Conservation (phyloP, 2,888 invertebrate species). For the Deilephila elpenor region DNA sequence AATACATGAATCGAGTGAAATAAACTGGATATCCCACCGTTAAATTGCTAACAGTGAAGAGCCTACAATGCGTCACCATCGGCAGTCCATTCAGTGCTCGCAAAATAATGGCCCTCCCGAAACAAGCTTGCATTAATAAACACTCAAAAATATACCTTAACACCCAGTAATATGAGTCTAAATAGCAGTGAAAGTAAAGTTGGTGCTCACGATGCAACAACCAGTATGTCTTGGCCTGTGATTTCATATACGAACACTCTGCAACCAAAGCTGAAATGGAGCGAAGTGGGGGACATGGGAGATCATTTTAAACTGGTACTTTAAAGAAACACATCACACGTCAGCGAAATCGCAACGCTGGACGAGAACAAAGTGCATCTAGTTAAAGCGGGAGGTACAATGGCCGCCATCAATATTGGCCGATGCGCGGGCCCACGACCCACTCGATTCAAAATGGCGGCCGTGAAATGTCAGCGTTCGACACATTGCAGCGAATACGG, state of each 20-base stretch:
- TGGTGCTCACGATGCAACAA: constrained; percentile 44
- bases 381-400: constrained; percentile 69
- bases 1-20: constrained; percentile 38
- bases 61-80: constrained; percentile 79
- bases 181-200: constrained; percentile 43
- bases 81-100: constrained; percentile 77
- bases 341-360: constrained; percentile 72
- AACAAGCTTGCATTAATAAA: constrained; percentile 24
- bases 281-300: constrained; percentile 37
- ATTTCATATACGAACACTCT: constrained; percentile 37
- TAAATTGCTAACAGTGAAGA: constrained; percentile 71
- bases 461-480: constrained; percentile 49
- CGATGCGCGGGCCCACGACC: constrained; percentile 46
- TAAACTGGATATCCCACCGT: constrained; percentile 50
- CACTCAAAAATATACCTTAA: constrained; percentile 49
- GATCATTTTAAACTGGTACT: constrained; percentile 56
- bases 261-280: not conserved
- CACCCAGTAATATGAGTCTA: constrained; percentile 31
- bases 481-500: constrained; percentile 52
- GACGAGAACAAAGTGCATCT: constrained; percentile 76
- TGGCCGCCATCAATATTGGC: constrained; percentile 74
- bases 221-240: constrained; percentile 58
- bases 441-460: constrained; percentile 59
- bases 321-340: constrained; percentile 72
- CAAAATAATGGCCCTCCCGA: constrained; percentile 64